Evolutionary conservation across 2,113 vertebrate genomes (phyloP).

Genomic region (Caretta caretta): DNA sequence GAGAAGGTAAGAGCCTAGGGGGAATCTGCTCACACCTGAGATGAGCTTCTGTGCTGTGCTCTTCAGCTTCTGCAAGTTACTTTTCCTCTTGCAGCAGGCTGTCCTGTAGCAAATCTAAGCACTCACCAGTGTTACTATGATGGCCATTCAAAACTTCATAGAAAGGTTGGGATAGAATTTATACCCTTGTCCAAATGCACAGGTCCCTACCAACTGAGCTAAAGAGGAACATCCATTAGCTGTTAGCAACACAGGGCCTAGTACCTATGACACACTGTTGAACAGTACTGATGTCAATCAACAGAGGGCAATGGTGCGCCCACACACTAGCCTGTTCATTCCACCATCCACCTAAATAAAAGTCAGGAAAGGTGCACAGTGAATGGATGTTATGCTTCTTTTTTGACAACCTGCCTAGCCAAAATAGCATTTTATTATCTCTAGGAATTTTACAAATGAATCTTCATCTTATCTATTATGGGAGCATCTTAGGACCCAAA

Average conservation of each 20-base stretch:
- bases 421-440: not conserved
- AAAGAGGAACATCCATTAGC: not conserved
- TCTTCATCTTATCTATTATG: not conserved
- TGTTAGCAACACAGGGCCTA: not conserved
- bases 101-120: not conserved
- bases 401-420: not conserved
- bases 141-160: not conserved
- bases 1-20: conserved; percentile 82
- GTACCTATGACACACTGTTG: not conserved
- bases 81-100: not conserved
- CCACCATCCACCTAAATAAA: not conserved
- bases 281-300: not conserved
- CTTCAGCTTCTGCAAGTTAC: accelerated
- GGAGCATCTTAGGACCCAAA: too few species aligned
- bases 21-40: not conserved
- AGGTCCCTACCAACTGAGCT: not conserved
- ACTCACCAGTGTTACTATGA: not conserved
- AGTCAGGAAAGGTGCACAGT: not conserved
- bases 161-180: not conserved
- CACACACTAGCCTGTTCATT: not conserved
- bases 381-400: not conserved
- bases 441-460: not conserved
- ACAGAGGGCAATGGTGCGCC: not conserved
- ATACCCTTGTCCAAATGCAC: not conserved
- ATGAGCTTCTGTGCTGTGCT: accelerated